phyloP scores from a whole-genome alignment of 2,113 vertebrate species.

The Bufo gargarizans region DNA sequence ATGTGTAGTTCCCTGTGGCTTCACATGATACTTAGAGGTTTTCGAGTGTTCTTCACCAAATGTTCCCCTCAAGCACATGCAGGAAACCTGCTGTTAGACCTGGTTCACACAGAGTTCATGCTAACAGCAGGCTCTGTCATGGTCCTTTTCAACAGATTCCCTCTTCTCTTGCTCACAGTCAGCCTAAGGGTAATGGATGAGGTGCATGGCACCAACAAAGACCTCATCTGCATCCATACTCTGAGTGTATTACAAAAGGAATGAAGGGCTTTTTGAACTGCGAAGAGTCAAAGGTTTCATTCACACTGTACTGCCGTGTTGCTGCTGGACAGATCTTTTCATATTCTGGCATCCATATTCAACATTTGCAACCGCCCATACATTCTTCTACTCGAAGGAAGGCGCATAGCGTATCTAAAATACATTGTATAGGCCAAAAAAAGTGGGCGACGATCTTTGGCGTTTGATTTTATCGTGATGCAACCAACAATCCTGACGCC shows the following conservation, averaged over 20 bases:
- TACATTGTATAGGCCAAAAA: neutral
- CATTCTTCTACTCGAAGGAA: slow-evolving; percentile 36
- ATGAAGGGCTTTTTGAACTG: slow-evolving; percentile 69
- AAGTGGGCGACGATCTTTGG: neutral
- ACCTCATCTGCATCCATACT: slow-evolving; percentile 77
- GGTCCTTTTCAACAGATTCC: slow-evolving; percentile 75
- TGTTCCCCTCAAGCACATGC: slow-evolving; percentile 53
- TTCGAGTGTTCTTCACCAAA: slow-evolving; percentile 51
- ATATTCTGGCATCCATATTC: slow-evolving; percentile 56
- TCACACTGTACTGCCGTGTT: slow-evolving; percentile 60
- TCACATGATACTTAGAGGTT: slow-evolving; percentile 41
- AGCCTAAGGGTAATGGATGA: slow-evolving; percentile 80
- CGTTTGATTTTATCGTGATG: neutral
- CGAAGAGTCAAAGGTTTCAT: slow-evolving; percentile 67
- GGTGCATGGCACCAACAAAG: slow-evolving; percentile 77
- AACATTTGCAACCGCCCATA: slow-evolving; percentile 51
- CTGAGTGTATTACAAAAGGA: slow-evolving; percentile 73
- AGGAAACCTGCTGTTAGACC: slow-evolving; percentile 62
- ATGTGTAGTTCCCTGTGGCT: slow-evolving; percentile 21
- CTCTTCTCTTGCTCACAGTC: slow-evolving; percentile 73
- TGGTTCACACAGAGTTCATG: slow-evolving; percentile 80
- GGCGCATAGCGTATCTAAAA: neutral
- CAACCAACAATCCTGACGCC: neutral
- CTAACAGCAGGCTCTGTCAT: slow-evolving; percentile 75
- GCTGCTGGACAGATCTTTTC: slow-evolving; percentile 56